Evolutionary conservation across 1,140 invertebrate genomes (phyloP).

Genomic region (Phortica variegata): DNA sequence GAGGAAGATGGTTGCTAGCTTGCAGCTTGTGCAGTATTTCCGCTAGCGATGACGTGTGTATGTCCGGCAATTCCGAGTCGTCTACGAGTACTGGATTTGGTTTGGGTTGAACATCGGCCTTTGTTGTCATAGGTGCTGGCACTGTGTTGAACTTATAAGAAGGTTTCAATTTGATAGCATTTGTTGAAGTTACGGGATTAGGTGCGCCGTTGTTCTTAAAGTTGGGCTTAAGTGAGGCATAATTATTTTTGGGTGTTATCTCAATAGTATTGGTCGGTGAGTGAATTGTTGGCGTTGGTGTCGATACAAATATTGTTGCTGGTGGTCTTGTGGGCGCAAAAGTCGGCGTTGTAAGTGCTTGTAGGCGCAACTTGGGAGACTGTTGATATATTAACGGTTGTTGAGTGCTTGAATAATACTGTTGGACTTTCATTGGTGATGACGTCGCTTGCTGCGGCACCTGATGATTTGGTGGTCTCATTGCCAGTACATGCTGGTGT

Average conservation of each 20-base stretch:
- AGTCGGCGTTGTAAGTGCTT: slow-evolving; percentile 15
- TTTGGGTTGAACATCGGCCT: background rate
- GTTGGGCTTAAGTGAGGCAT: slow-evolving; percentile 21
- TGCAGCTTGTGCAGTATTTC: slow-evolving; percentile 67
- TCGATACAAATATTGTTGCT: slow-evolving; percentile 35
- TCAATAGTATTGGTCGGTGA: slow-evolving; percentile 37
- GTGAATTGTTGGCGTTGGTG: slow-evolving; percentile 17
- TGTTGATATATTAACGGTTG: slow-evolving; percentile 27
- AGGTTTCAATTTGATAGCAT: slow-evolving; percentile 40
- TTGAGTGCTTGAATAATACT: slow-evolving; percentile 10
- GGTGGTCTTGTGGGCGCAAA: slow-evolving; percentile 30
- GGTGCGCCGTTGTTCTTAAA: slow-evolving; percentile 1
- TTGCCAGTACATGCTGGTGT: slow-evolving; percentile 23
- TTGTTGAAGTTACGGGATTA: slow-evolving; percentile 19
- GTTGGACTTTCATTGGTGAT: too few species aligned
- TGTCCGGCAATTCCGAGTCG: slow-evolving; percentile 44
- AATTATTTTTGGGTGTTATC: slow-evolving; percentile 42
- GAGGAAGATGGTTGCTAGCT: slow-evolving; percentile 70
- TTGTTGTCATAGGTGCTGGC: slow-evolving; percentile 7
- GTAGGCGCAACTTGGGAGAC: slow-evolving; percentile 36
- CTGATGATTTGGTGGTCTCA: too few species aligned
- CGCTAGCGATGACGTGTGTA: slow-evolving; percentile 54
- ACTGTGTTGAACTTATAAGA: slow-evolving; percentile 30
- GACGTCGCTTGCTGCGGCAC: too few species aligned
- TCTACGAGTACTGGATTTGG: slow-evolving; percentile 3